Percentiles rank a stretch among this genome's conserved stretches.
Conservation (phyloP, 2,888 invertebrate genomes). For the Drosophila neonasuta region DNA sequence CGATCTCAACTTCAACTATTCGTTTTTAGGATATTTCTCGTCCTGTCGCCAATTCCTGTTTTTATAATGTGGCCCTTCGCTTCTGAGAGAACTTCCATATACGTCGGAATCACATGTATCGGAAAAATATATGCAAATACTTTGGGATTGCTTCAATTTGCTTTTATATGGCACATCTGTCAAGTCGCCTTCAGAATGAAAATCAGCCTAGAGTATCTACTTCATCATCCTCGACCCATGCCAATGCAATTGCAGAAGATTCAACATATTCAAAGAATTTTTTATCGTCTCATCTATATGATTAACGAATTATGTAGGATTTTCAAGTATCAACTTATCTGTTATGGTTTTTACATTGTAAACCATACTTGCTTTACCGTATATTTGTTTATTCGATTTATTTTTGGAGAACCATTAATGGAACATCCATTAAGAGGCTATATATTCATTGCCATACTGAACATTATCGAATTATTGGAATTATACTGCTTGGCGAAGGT, state of each 20-base stretch:
- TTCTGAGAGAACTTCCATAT: neutral
- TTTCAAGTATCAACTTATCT: constrained; percentile 23
- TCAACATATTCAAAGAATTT: constrained; percentile 2
- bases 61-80: neutral
- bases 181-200: neutral
- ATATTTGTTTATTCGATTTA: neutral
- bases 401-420: neutral
- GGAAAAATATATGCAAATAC: neutral
- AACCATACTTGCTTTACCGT: neutral
- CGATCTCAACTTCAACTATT: neutral
- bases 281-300: constrained; percentile 14
- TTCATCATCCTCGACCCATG: neutral
- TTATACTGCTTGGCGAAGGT: constrained; percentile 5
- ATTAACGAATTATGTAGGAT: constrained; percentile 5
- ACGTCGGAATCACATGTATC: neutral
- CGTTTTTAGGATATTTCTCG: neutral
- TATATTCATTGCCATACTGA: neutral
- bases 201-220: neutral
- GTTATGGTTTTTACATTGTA: neutral
- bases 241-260: neutral
- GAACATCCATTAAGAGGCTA: neutral
- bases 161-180: constrained; percentile 13
- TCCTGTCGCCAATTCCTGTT: neutral
- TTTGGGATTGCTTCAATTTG: constrained; percentile 3
- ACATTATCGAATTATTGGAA: neutral